Conservation (phyloP, 2,888 invertebrate species). For the Bhutanitis thaidina region DNA sequence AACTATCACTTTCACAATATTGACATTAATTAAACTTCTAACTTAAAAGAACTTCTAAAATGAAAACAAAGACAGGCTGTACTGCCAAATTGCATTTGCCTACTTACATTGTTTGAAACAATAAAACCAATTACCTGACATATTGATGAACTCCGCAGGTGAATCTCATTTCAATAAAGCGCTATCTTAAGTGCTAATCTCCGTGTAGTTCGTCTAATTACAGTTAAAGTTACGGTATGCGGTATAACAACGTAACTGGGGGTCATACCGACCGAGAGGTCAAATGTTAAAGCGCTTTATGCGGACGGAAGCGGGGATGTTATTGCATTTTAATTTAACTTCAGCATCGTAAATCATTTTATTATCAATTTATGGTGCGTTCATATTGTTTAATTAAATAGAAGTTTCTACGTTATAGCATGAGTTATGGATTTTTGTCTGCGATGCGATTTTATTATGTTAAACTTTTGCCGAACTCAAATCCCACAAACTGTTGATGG, state of each 20-base stretch:
- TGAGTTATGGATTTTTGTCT: no score
- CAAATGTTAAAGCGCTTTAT: not conserved
- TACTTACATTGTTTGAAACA: not conserved
- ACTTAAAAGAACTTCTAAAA: not conserved
- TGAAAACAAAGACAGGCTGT: not conserved
- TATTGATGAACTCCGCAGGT: not conserved
- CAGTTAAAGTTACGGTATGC: slow-evolving; percentile 5
- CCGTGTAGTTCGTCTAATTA: slow-evolving; percentile 14
- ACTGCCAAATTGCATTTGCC: not conserved
- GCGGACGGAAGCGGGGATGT: slow-evolving; percentile 9
- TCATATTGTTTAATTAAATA: not conserved
- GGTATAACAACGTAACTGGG: slow-evolving; percentile 1
- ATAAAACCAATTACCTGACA: not conserved
- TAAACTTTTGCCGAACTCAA: no score
- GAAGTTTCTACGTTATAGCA: no score
- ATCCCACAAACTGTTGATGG: no score
- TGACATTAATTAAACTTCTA: no score
- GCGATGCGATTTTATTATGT: no score
- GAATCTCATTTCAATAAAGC: slow-evolving; percentile 12
- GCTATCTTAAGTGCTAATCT: slow-evolving; percentile 15
- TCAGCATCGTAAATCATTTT: not conserved
- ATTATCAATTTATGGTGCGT: not conserved
- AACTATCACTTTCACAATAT: no score
- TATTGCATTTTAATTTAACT: slow-evolving; percentile 11
- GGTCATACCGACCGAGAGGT: slow-evolving; percentile 3